Conservation (phyloP, 2,888 invertebrate genomes). For the Polia nebulosa region DNA sequence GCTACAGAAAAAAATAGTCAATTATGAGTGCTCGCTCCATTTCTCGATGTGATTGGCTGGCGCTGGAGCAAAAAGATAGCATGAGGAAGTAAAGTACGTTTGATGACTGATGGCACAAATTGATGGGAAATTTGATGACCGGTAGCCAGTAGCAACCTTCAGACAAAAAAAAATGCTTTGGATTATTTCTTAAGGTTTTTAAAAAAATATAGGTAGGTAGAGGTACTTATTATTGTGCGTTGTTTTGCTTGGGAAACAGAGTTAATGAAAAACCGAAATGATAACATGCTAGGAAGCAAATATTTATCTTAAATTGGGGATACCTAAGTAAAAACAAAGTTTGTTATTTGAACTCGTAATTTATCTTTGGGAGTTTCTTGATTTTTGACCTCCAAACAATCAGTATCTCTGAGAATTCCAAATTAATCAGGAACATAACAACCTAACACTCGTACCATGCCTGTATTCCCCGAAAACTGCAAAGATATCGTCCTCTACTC, state of each 20-base stretch:
- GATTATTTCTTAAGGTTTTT: too few relatives aligned
- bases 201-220: too few relatives aligned
- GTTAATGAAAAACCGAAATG: too few relatives aligned
- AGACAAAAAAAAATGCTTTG: too few relatives aligned
- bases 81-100: conserved; percentile 78
- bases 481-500: background rate
- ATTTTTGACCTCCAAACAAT: background rate
- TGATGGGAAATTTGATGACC: conserved; percentile 69
- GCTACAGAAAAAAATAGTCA: conserved; percentile 76
- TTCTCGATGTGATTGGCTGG: conserved; percentile 80
- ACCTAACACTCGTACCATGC: background rate
- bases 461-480: background rate
- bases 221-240: too few relatives aligned
- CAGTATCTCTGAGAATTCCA: background rate
- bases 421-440: background rate
- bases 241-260: too few relatives aligned
- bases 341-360: conserved; percentile 6
- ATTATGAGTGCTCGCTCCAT: conserved; percentile 83
- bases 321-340: background rate
- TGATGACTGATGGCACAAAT: conserved; percentile 75
- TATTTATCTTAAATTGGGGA: background rate
- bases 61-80: conserved; percentile 74
- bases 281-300: background rate
- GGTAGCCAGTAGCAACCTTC: conserved; percentile 34
- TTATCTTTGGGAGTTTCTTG: conserved; percentile 2